These are phyloP conservation scores for Tupaia chinensis DNA, from an alignment of 2,113 vertebrate species.

Conservation along the genomic window DNA sequence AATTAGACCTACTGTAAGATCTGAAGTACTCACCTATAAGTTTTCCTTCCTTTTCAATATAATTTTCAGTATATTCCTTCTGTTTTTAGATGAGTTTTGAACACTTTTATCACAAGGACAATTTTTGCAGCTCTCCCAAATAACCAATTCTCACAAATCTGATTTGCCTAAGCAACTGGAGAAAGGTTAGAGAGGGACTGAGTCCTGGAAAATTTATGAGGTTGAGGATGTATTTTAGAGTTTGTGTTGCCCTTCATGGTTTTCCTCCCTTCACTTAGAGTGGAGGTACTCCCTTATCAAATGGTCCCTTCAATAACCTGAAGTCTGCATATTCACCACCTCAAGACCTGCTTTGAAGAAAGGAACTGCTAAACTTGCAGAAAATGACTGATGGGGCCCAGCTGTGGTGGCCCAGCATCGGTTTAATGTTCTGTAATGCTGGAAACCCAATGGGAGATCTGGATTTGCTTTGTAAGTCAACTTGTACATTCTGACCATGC, in stretches of 20 bases:
- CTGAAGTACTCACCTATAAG: neutral
- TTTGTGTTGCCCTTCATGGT: neutral
- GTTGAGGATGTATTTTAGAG: neutral
- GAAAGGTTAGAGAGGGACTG: neutral
- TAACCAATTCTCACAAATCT: neutral
- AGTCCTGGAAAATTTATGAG: neutral
- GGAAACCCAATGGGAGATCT: no score
- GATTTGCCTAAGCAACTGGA: neutral
- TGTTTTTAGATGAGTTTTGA: conserved; percentile 1
- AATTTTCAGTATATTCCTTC: neutral
- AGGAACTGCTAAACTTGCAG: neutral
- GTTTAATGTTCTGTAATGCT: no score
- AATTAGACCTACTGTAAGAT: neutral
- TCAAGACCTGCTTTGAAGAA: neutral
- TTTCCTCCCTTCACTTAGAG: neutral
- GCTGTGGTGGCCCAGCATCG: no score
- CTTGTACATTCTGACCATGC: no score
- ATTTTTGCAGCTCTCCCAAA: neutral
- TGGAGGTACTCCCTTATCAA: neutral
- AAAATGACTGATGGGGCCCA: neutral
- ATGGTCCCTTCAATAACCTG: neutral
- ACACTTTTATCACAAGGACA: neutral
- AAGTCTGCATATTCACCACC: neutral
- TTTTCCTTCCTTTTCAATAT: neutral
- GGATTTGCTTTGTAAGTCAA: no score